Base-by-base conservation (phyloP, 2,797 vertebrate species). In the Cirrhinus mrigala region DNA sequence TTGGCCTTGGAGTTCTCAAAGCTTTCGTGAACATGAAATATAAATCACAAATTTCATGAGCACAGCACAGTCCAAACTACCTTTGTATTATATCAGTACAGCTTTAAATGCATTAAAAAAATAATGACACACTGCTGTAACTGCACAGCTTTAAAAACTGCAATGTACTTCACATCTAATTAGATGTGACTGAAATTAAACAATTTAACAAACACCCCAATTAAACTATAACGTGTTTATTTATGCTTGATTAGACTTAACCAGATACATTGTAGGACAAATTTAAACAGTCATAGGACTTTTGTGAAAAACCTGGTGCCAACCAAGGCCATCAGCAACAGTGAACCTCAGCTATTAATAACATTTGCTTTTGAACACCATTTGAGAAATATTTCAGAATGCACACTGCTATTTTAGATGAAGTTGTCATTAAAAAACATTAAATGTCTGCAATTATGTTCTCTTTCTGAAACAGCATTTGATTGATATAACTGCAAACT, bases 1-100 rank as follows among this genome's bases (percentile, higher is more conserved):
- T 29, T 60, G 27, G 70, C 40, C 56, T n/a, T 74, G 44, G 81
- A 33, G 81, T 74, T 48, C 6, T 81, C n/a, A 56, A 64, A 60
- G 6, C 33, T 48, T 20, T 11, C 18, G 18, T 50, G 27, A 40
- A 40, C 52, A 54, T 33, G 3, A 46, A 80, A 80, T 37, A 54
- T 74, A 74, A 20, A 48, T 82, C 12, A 10, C 3, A 60, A 10
- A 29, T n/a, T 22, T 62, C 18, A 62, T 62, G 8, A 44, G 37
- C n/a, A 70, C 66, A 82, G 16, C 27, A 54, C 9, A 46, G 37
- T 46, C 33, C 18, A 56, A 60, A 12, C 54, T 16, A 29, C 27
- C 60, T 66, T 3, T 66, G 6, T 48, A 68, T 37, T 4, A 3
- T 52, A 33, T 52, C 7, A 54, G 50, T 14, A 71, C 4, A 37